Evolutionary conservation across 2,797 vertebrate genomes (phyloP).

Genomic region (Psittacula derbiana): DNA sequence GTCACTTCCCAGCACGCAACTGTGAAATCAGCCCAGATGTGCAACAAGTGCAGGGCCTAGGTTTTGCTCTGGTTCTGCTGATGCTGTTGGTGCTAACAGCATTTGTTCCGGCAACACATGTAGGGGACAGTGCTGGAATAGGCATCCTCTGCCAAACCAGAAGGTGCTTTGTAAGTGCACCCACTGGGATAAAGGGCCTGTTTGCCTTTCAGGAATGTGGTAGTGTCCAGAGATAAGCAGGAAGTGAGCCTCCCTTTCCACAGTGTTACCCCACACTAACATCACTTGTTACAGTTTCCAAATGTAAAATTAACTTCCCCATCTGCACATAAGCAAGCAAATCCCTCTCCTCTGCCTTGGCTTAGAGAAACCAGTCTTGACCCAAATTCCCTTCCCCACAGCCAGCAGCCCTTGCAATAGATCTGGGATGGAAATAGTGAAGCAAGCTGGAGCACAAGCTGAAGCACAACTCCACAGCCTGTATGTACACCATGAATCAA

Average conservation of each 20-base stretch:
- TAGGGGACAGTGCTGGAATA: background rate
- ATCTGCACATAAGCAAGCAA: background rate
- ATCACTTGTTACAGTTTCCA: background rate
- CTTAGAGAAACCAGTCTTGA: background rate
- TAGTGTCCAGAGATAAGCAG: background rate
- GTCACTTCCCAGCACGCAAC: background rate
- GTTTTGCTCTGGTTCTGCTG: background rate
- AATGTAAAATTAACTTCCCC: background rate
- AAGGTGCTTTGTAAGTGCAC: too few species aligned
- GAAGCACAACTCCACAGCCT: background rate
- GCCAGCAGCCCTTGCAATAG: too few species aligned
- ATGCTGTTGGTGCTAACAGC: background rate
- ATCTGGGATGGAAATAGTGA: rapidly evolving
- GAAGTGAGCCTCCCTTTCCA: background rate
- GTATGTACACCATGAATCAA: background rate
- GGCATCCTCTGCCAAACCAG: rapidly evolving
- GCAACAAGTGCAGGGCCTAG: background rate
- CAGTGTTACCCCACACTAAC: rapidly evolving
- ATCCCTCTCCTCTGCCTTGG: background rate
- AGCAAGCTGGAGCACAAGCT: background rate
- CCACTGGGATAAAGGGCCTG: background rate
- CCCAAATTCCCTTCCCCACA: background rate
- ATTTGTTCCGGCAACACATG: background rate
- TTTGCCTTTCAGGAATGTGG: background rate
- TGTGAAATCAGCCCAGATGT: background rate